These are phyloP conservation scores for Oreochromis grahami DNA, from an alignment of 2,797 vertebrate genomes.

Conservation along the genomic window DNA sequence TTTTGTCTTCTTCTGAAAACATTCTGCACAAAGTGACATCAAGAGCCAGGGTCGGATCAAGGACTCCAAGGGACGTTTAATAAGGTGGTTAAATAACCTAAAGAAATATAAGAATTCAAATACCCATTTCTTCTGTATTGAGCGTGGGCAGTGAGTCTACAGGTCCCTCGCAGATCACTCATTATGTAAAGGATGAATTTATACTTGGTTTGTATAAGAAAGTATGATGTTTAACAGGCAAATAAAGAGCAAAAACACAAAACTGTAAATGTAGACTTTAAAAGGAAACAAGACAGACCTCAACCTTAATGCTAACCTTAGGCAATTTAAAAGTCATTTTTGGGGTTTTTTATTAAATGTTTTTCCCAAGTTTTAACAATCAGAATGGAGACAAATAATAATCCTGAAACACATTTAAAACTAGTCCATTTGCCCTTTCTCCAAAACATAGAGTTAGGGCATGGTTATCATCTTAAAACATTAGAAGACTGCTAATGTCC, in stretches of 20 bases:
- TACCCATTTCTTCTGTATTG: not conserved
- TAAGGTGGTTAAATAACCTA: not conserved
- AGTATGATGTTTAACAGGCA: not conserved
- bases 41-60: not conserved
- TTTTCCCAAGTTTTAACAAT: not conserved
- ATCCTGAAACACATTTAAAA: not conserved
- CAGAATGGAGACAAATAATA: not conserved
- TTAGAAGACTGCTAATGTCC: not conserved
- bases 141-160: not conserved
- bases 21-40: not conserved
- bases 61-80: not conserved
- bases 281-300: not conserved
- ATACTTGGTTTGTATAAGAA: not conserved
- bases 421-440: not conserved
- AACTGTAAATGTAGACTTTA: not conserved
- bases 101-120: not conserved
- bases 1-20: not conserved
- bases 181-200: not conserved
- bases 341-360: not conserved
- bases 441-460: not conserved
- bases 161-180: not conserved
- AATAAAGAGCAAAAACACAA: not conserved
- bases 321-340: not conserved
- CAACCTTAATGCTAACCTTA: not conserved
- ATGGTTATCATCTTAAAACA: not conserved